These are phyloP conservation scores for Temnothorax rugatulus DNA, from an alignment of 2,888 invertebrate species.

Conservation along the genomic window DNA sequence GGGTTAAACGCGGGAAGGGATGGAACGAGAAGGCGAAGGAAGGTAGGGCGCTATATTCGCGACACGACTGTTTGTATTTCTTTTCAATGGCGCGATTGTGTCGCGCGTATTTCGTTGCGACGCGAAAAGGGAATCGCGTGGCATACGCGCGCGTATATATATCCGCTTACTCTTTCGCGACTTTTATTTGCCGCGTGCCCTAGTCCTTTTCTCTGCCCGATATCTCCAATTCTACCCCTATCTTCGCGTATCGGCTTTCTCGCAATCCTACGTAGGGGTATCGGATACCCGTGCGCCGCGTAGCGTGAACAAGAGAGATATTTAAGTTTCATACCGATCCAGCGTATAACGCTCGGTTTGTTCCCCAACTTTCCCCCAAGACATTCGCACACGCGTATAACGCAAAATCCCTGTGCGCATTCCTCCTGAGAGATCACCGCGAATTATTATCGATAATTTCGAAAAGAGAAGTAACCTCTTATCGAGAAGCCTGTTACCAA, in stretches of 20 bases:
- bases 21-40: too few species aligned
- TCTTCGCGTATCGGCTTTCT: slow-evolving; percentile 41
- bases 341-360: not conserved
- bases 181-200: slow-evolving; percentile 39
- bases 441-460: not conserved
- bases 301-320: slow-evolving; percentile 26
- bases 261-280: slow-evolving; percentile 1
- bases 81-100: slow-evolving; percentile 21
- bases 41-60: not conserved
- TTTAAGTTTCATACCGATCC: slow-evolving; percentile 22
- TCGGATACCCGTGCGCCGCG: not conserved
- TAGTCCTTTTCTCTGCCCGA: slow-evolving; percentile 6
- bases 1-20: not conserved
- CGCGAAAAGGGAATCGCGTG: slow-evolving; percentile 23
- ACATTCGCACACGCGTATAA: not conserved
- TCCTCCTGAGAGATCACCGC: not conserved
- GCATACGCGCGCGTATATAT: slow-evolving; percentile 9
- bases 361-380: not conserved
- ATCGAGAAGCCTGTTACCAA: too few species aligned
- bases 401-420: not conserved
- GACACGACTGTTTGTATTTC: slow-evolving; percentile 15
- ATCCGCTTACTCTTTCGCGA: slow-evolving; percentile 11
- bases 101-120: slow-evolving; percentile 33
- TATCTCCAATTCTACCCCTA: not conserved
- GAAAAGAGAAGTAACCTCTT: too few species aligned